phyloP scores from a whole-genome alignment of 2,888 invertebrate genomes.

The Drosophila paranaensis region DNA sequence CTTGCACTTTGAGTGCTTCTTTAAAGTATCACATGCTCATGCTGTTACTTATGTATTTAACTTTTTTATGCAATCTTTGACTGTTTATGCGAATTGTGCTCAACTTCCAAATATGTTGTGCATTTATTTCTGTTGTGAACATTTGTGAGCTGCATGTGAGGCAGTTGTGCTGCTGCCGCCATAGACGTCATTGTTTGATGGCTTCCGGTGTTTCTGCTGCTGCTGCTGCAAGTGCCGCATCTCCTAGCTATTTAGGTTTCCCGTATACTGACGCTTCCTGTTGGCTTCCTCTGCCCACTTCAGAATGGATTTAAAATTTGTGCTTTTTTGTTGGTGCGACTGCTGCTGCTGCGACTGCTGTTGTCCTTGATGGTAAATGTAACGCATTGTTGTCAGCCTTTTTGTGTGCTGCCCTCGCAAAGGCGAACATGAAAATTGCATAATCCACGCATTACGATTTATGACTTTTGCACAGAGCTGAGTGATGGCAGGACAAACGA shows the following conservation, averaged over 20 bases:
- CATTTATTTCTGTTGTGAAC: constrained; percentile 9
- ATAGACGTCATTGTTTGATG: constrained; percentile 73
- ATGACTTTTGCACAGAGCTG: constrained; percentile 75
- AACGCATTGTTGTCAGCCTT: constrained; percentile 75
- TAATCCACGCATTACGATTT: constrained; percentile 82
- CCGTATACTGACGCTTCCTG: constrained; percentile 57
- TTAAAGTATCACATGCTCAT: not conserved
- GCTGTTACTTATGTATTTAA: constrained; percentile 4
- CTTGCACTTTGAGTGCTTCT: not conserved
- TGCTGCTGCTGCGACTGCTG: constrained; percentile 20
- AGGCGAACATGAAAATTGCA: constrained; percentile 81
- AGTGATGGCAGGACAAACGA: constrained; percentile 76
- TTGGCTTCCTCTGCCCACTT: constrained; percentile 19
- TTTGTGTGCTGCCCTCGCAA: constrained; percentile 50
- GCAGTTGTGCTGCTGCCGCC: constrained; percentile 36
- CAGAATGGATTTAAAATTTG: constrained; percentile 61
- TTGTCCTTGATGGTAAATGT: constrained; percentile 50
- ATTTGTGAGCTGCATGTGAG: constrained; percentile 20
- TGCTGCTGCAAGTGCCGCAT: constrained; percentile 47
- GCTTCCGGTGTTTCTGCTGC: constrained; percentile 62
- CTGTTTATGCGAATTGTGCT: constrained; percentile 16
- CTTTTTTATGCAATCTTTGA: constrained; percentile 18
- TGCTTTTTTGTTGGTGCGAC: constrained; percentile 37
- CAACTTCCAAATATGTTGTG: constrained; percentile 14
- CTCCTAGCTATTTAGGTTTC: constrained; percentile 69